These are phyloP conservation scores for Marmota monax DNA, from an alignment of 2,113 vertebrate genomes.

Conservation along the genomic window DNA sequence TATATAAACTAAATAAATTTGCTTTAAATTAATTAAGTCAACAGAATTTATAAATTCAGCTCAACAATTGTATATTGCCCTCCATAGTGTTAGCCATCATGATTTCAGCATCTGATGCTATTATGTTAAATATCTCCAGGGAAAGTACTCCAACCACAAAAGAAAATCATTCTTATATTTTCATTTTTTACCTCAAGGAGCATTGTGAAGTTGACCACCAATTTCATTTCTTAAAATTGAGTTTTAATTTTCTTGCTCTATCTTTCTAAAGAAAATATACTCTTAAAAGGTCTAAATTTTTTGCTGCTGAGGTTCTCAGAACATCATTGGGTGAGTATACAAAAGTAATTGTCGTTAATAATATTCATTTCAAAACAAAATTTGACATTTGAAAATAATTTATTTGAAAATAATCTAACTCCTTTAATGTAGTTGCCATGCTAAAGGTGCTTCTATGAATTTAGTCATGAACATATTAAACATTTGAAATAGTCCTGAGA, in stretches of 20 bases:
- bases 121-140: background rate
- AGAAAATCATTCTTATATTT: background rate
- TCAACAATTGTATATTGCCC: background rate
- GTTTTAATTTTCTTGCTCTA: background rate
- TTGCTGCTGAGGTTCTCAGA: background rate
- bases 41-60: background rate
- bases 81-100: background rate
- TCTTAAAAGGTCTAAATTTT: background rate
- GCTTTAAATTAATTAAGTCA: slow-evolving; percentile 26
- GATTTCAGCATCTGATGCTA: background rate
- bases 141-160: background rate
- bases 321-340: background rate
- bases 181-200: background rate
- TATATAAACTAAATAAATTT: background rate
- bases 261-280: background rate
- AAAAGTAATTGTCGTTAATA: background rate
- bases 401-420: slow-evolving; percentile 16
- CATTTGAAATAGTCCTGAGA: background rate
- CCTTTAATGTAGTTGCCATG: background rate
- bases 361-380: slow-evolving; percentile 12
- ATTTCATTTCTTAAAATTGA: background rate
- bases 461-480: background rate
- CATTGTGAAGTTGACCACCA: background rate
- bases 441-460: background rate
- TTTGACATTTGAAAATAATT: background rate